Evolutionary conservation across 2,888 invertebrate species (phyloP).

Genomic region (Troides aeacus): DNA sequence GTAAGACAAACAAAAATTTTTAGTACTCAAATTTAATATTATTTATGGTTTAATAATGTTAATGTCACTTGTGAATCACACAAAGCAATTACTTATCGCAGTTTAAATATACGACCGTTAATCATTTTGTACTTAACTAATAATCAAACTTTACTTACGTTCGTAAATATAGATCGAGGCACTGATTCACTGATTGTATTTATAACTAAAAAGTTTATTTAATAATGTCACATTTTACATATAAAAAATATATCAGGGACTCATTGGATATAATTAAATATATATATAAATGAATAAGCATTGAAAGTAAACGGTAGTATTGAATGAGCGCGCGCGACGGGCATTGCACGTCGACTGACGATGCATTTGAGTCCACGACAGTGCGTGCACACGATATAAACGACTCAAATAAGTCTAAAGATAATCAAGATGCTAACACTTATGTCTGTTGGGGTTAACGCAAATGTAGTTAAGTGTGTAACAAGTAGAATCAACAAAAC

Average conservation of each 20-base stretch:
- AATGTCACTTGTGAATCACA: not conserved
- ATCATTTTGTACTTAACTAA: slow-evolving; percentile 9
- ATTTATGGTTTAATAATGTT: not conserved
- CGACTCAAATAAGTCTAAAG: slow-evolving; percentile 50
- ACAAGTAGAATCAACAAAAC: not conserved
- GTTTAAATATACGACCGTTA: slow-evolving; percentile 2
- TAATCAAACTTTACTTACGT: slow-evolving; percentile 19
- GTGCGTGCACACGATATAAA: slow-evolving; percentile 44
- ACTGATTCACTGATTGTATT: not conserved
- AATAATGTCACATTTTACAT: not conserved
- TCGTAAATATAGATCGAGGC: not conserved
- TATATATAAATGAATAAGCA: too few relatives aligned
- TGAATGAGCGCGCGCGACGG: slow-evolving; percentile 52
- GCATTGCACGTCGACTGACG: slow-evolving; percentile 59
- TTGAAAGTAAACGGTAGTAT: slow-evolving; percentile 25
- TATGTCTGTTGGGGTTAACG: slow-evolving; percentile 4
- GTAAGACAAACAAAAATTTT: too few relatives aligned
- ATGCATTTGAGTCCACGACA: slow-evolving; percentile 54
- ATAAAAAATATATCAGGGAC: not conserved
- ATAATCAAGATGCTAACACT: slow-evolving; percentile 35
- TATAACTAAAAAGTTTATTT: not conserved
- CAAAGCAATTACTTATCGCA: not conserved
- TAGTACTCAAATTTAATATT: too few relatives aligned
- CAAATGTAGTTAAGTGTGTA: not conserved
- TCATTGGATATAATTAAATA: too few relatives aligned